phyloP scores from a whole-genome alignment of 30 jellyfish, hydroid and myxozoan genomes.

The Pelagia noctiluca region DNA sequence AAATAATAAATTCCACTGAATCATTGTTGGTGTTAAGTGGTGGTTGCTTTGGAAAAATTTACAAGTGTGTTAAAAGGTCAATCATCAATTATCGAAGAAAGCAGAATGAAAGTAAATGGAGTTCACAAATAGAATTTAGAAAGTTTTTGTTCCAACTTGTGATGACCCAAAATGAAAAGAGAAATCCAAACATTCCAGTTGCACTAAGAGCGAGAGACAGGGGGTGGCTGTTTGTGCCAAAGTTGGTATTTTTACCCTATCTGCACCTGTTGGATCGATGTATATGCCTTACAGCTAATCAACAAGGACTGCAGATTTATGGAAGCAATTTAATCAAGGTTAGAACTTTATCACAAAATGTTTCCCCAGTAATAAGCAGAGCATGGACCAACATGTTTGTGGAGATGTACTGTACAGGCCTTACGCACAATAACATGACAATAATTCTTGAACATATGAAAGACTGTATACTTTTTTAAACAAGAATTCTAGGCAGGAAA shows the following conservation, averaged over 20 bases:
- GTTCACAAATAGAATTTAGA: slow-evolving; percentile 32
- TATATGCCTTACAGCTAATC: slow-evolving; percentile 45
- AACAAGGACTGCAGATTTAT: slow-evolving; percentile 51
- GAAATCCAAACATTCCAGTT: slow-evolving; percentile 41
- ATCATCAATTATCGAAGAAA: slow-evolving; percentile 27
- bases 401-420: neutral
- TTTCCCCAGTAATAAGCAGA: slow-evolving; percentile 11
- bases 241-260: slow-evolving; percentile 52
- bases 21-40: too few species aligned
- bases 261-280: slow-evolving; percentile 44
- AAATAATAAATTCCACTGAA: slow-evolving; percentile 26
- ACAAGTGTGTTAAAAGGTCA: slow-evolving; percentile 39
- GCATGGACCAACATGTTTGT: neutral
- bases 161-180: too few species aligned
- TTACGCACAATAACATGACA: neutral
- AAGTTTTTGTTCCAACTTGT: slow-evolving; percentile 51
- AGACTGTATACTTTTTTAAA: too few species aligned
- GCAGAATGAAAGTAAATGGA: slow-evolving; percentile 34
- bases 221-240: slow-evolving; percentile 57
- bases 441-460: too few species aligned
- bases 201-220: slow-evolving; percentile 42
- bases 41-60: slow-evolving; percentile 45
- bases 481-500: too few species aligned
- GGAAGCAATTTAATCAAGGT: slow-evolving; percentile 56
- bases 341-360: neutral